phyloP scores from a whole-genome alignment of 2,888 invertebrate species.

The Invenusta paracnida region DNA sequence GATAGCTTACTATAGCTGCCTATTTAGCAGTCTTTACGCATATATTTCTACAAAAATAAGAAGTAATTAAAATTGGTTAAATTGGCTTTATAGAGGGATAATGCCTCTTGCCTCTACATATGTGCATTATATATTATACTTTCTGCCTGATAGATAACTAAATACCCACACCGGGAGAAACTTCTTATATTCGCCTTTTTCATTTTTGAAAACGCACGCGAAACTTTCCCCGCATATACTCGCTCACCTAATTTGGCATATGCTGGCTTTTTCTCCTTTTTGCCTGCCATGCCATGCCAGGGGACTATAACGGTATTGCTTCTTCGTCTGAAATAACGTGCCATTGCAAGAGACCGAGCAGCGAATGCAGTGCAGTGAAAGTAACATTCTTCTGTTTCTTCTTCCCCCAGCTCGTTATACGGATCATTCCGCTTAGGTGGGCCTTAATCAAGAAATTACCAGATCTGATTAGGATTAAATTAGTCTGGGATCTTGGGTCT shows the following conservation, averaged over 20 bases:
- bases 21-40: no score
- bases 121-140: not conserved
- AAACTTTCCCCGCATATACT: not conserved
- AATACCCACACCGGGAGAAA: no score
- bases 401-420: not conserved
- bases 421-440: slow-evolving; percentile 23
- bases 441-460: slow-evolving; percentile 25
- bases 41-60: not conserved
- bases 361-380: slow-evolving; percentile 13
- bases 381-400: no score
- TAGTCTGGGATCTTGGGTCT: slow-evolving; percentile 21
- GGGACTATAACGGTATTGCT: no score
- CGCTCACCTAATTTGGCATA: not conserved
- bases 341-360: not conserved
- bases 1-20: no score
- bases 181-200: slow-evolving; percentile 20
- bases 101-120: not conserved
- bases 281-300: no score
- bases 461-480: slow-evolving; percentile 21
- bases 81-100: slow-evolving; percentile 5
- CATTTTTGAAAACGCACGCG: slow-evolving; percentile 26
- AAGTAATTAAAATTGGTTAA: slow-evolving; percentile 20
- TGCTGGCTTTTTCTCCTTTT: no score
- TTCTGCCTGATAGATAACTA: no score
- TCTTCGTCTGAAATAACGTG: not conserved